Evolutionary conservation across 1,140 invertebrate genomes (phyloP).

Genomic region (Rhopalosiphum padi): DNA sequence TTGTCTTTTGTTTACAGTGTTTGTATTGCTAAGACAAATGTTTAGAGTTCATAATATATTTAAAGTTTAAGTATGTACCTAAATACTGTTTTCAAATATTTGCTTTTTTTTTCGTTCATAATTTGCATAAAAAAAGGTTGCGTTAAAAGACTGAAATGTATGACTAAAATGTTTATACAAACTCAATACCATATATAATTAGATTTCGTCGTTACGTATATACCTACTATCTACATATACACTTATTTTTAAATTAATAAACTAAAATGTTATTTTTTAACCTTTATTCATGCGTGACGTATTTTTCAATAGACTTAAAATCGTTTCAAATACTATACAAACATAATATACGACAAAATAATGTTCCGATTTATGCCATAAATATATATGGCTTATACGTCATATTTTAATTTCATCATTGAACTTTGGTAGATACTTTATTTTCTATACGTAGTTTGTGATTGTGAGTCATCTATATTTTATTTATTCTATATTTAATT

Average conservation of each 20-base stretch:
- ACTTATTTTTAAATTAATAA: background rate
- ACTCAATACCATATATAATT: background rate
- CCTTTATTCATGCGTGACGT: background rate
- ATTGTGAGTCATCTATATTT: background rate
- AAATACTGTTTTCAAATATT: background rate
- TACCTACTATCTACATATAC: background rate
- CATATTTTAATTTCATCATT: background rate
- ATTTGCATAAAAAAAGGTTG: background rate
- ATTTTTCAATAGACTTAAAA: background rate
- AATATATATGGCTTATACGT: background rate
- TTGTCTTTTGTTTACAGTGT: background rate
- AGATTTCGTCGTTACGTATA: background rate
- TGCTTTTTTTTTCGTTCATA: background rate
- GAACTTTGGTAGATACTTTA: background rate
- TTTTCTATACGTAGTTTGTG: background rate
- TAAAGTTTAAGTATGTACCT: background rate
- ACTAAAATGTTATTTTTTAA: background rate
- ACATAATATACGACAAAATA: background rate
- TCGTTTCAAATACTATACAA: background rate
- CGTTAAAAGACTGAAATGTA: background rate
- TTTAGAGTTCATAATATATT: background rate
- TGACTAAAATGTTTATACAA: background rate
- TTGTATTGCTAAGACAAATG: background rate
- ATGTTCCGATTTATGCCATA: background rate
- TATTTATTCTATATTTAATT: background rate